Conservation (phyloP, 2,888 invertebrate genomes). For the Mesorhabditis spiculigera region DNA sequence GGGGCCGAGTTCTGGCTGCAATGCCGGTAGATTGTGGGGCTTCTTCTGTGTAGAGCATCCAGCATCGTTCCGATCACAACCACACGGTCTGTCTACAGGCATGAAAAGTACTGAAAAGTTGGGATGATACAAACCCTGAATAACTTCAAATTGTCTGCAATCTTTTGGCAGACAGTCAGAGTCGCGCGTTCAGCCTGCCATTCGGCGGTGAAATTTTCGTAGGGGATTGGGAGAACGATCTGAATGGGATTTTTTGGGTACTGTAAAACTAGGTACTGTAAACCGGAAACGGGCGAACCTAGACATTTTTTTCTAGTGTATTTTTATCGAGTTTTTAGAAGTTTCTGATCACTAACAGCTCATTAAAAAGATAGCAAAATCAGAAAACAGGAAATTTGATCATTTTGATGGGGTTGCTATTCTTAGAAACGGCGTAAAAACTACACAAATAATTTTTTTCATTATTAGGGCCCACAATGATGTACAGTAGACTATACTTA, state of each 20-base stretch:
- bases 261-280: not conserved
- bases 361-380: no score
- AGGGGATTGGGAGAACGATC: constrained; percentile 1
- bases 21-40: not conserved
- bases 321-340: no score
- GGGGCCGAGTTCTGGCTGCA: not conserved
- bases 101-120: not conserved
- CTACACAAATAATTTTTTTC: no score
- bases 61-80: not conserved
- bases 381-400: no score
- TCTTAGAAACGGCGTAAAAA: no score
- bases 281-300: not conserved
- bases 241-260: not conserved
- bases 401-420: no score
- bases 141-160: not conserved
- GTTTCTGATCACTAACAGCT: no score
- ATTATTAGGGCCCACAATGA: no score
- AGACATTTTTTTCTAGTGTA: no score
- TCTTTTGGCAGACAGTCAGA: not conserved
- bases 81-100: not conserved
- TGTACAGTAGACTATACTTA: no score
- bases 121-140: not conserved
- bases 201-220: not conserved
- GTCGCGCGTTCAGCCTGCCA: not conserved
- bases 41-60: not conserved